These are phyloP conservation scores for Petrocephalus zakoni DNA, from an alignment of 2,113 vertebrate species.

Conservation along the genomic window DNA sequence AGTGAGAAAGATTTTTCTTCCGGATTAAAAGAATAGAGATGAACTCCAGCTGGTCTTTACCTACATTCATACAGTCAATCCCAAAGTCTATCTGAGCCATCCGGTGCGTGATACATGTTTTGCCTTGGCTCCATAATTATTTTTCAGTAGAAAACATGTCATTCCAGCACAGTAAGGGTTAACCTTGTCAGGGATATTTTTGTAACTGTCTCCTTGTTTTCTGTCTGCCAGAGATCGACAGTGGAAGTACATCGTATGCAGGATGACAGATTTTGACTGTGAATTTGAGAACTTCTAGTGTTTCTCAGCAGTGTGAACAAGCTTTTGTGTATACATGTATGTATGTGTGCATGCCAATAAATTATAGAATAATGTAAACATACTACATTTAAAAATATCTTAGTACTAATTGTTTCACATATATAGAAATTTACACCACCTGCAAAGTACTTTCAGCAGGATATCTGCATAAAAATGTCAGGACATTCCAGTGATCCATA, in stretches of 20 bases:
- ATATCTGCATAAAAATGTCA: neutral
- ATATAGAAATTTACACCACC: neutral
- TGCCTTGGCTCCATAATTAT: neutral
- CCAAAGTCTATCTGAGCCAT: neutral
- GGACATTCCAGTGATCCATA: neutral
- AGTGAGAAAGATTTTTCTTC: neutral
- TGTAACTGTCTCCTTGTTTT: neutral
- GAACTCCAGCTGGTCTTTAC: neutral
- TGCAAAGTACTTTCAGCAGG: neutral
- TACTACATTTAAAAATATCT: neutral
- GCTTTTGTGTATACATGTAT: neutral
- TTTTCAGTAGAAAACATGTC: neutral
- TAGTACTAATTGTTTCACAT: neutral
- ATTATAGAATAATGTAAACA: neutral
- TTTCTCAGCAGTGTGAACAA: neutral
- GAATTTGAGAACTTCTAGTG: slow-evolving; percentile 78
- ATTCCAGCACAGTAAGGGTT: neutral
- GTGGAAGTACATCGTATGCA: slow-evolving; percentile 96
- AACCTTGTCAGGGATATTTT: neutral
- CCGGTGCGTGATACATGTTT: neutral
- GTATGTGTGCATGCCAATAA: neutral
- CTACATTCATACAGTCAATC: neutral
- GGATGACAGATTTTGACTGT: slow-evolving; percentile 91
- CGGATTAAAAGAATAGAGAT: neutral
- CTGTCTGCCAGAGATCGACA: slow-evolving; percentile 81